These are phyloP conservation scores for Campylomormyrus tamandua DNA, from an alignment of 2,113 vertebrate species.

Conservation along the genomic window DNA sequence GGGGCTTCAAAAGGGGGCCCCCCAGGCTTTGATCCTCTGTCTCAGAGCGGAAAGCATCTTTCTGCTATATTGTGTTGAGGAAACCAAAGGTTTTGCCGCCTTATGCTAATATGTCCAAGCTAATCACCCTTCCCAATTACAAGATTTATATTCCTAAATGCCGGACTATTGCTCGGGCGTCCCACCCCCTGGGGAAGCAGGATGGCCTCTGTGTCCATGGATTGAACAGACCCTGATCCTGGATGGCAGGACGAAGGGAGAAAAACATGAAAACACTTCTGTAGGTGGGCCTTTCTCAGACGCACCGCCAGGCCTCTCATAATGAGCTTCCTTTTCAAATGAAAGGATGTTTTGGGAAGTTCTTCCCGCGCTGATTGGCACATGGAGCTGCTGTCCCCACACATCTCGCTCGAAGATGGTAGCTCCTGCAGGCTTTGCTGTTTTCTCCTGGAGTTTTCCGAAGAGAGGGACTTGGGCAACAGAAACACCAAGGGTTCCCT, in stretches of 20 bases:
- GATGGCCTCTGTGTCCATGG: slow-evolving; percentile 58
- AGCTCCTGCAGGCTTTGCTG: background rate
- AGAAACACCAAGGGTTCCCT: background rate
- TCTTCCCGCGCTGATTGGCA: background rate
- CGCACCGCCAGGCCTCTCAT: slow-evolving; percentile 14
- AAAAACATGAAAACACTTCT: slow-evolving; percentile 45
- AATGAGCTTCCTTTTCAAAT: slow-evolving; percentile 39
- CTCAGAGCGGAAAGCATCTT: slow-evolving; percentile 67
- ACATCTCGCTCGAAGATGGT: background rate
- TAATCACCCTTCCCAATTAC: slow-evolving; percentile 56
- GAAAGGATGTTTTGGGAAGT: slow-evolving; percentile 40
- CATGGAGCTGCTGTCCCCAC: background rate
- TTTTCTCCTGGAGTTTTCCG: background rate
- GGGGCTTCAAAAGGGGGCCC: slow-evolving; percentile 90
- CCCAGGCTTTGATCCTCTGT: slow-evolving; percentile 85
- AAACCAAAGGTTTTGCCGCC: slow-evolving; percentile 52
- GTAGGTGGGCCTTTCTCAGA: slow-evolving; percentile 34
- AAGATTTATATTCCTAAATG: slow-evolving; percentile 54
- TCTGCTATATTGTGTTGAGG: slow-evolving; percentile 56
- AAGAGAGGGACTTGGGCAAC: background rate
- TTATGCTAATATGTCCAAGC: slow-evolving; percentile 55
- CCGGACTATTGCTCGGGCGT: slow-evolving; percentile 24
- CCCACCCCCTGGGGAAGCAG: slow-evolving; percentile 27
- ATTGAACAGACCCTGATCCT: background rate
- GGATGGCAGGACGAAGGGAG: slow-evolving; percentile 31